Base-by-base conservation (phyloP, 1,140 invertebrate species). In the Phortica variegata region DNA sequence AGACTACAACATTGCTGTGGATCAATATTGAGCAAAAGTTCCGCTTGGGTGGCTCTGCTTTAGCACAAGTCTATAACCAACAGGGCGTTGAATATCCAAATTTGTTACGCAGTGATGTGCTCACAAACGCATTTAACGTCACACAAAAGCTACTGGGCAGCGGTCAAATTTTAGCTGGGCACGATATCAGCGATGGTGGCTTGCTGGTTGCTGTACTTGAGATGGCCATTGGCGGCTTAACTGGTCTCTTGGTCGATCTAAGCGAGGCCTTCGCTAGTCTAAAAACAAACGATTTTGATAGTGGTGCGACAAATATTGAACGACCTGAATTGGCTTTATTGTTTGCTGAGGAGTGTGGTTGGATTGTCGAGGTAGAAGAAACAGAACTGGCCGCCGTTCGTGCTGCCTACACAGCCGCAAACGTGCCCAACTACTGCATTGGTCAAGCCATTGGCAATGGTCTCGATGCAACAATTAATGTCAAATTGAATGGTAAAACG, bases 181-280 rank as follows among this genome's bases (percentile, higher is more conserved):
- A 99, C 76, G 96, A 99, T 78, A 81, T 98, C 1, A 97, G 94
- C 76, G 96, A 98, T 79, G 96, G 96, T 31, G 96, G 96, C 18
- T 77, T 98, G 3, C 80, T 98, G 21, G 91, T 89, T 0, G 93
- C 90, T 66, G 63, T 95, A 0, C 65, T 98, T 26, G 96, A 99
- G 79, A 98, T 98, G 95, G 87, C 88, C 21, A 95, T 98, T 73
- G 94, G 85, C 53, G 94, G 95, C 42, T 80, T 96, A 45, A 85
- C 87, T 66, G 93, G 93, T 4, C 61, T 95, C 1, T 66, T 85
- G 8, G 68, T 94, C 0, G 79, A 92, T 54, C 69, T 91, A 16
- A 68, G 65, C 2, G 41, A 54, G n/a, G 40, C 54, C 13, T n/a
- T 54, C 17, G 10, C 43, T 8, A 38, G 38, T 20, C 33, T 68